Evolutionary conservation across 2,888 invertebrate species (phyloP).

Genomic region (Drosophila meridionalis): DNA sequence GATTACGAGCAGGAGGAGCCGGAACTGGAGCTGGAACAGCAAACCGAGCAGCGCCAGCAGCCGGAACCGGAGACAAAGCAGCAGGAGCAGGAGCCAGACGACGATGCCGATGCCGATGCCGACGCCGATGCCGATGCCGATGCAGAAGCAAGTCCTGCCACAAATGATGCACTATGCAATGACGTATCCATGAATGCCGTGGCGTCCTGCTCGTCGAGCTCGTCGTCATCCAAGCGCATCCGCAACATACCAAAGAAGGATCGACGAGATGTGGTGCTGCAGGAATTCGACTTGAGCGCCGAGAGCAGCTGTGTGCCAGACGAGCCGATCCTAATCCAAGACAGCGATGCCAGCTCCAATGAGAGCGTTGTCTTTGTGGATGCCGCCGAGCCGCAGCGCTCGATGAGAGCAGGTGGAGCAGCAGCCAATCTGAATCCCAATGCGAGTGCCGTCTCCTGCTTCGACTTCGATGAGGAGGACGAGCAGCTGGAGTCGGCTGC

Average conservation of each 20-base stretch:
- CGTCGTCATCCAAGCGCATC: constrained; percentile 64
- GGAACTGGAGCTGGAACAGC: constrained; percentile 1
- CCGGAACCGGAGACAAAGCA: neutral
- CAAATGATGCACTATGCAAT: constrained; percentile 2
- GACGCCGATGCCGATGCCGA: neutral
- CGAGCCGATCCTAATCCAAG: constrained; percentile 60
- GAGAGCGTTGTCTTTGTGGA: constrained; percentile 64
- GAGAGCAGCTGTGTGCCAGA: constrained; percentile 11
- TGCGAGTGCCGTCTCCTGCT: constrained; percentile 87
- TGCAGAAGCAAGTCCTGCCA: neutral
- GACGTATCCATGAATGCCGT: neutral
- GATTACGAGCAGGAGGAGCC: constrained; percentile 85
- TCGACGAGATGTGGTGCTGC: constrained; percentile 79
- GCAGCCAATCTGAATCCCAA: constrained; percentile 5
- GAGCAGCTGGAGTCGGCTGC: constrained; percentile 79
- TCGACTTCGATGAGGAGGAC: constrained; percentile 92
- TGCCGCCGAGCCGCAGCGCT: constrained; percentile 23
- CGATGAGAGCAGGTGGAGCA: constrained; percentile 2
- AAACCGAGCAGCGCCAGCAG: neutral
- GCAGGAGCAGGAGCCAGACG: neutral
- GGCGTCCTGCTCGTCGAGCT: neutral
- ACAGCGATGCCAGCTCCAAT: constrained; percentile 68
- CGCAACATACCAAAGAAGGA: constrained; percentile 85
- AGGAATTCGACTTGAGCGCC: constrained; percentile 69
- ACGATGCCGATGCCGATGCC: neutral